A percentile compares a stretch with the other conserved stretches of the same genome.
Evolutionary conservation across 2,113 vertebrate species (phyloP).

Genomic region (Eublepharis macularius): DNA sequence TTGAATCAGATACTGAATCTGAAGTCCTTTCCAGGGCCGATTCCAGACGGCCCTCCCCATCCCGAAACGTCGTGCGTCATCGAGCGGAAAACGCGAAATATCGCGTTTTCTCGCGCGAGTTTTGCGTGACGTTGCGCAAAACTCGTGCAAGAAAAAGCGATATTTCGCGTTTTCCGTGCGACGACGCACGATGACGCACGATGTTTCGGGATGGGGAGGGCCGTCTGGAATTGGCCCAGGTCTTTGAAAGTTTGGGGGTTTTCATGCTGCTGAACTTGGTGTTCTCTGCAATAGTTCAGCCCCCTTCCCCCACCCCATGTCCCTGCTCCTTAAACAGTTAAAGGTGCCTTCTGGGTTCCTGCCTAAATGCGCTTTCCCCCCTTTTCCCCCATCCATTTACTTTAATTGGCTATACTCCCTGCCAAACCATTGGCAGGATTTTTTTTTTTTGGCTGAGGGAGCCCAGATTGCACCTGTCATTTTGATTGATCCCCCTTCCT

Average conservation of each 20-base stretch:
- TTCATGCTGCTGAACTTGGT: neutral
- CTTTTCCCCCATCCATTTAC: neutral
- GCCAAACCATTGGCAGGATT: slow-evolving; percentile 9
- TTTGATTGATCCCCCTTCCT: slow-evolving; percentile 16
- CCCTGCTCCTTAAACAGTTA: neutral
- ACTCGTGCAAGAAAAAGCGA: too few species aligned
- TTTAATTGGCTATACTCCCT: slow-evolving; percentile 9
- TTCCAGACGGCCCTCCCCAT: too few species aligned
- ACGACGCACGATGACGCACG: too few species aligned
- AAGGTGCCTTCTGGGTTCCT: neutral
- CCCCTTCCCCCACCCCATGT: neutral
- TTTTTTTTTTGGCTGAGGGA: neutral
- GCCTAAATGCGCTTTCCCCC: neutral
- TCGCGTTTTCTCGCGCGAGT: too few species aligned
- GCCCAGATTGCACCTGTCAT: slow-evolving; percentile 3
- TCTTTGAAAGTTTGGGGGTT: neutral
- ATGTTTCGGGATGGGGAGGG: too few species aligned
- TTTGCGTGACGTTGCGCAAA: too few species aligned
- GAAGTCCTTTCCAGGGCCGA: neutral
- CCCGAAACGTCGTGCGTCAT: too few species aligned
- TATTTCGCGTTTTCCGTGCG: too few species aligned
- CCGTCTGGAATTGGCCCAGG: too few species aligned
- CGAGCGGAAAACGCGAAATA: too few species aligned
- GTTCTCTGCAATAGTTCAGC: neutral
- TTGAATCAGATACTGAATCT: neutral